A percentile compares a stretch with the other conserved stretches of the same genome.
Evolutionary conservation across 2,113 vertebrate species (phyloP).

Genomic region (Choloepus hoffmanni): DNA sequence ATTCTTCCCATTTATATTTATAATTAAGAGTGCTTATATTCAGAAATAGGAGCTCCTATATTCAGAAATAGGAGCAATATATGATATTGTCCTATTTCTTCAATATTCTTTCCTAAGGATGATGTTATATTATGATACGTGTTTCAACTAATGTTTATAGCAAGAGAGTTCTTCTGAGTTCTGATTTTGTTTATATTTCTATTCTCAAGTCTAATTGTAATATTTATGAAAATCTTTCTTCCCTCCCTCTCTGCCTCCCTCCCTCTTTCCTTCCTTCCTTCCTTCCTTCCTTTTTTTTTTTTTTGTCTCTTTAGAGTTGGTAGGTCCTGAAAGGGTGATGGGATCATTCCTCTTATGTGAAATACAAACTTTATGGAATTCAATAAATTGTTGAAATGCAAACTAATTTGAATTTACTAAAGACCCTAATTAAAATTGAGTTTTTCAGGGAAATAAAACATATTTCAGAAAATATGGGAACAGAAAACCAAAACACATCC

Average conservation of each 20-base stretch:
- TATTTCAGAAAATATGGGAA: neutral
- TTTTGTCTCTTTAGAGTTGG: neutral
- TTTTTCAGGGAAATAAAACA: neutral
- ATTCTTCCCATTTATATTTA: neutral
- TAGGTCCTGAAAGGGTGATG: neutral
- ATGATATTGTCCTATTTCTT: neutral
- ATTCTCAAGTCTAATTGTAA: neutral
- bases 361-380: neutral
- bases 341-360: neutral
- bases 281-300: neutral
- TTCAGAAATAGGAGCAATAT: neutral
- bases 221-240: conserved; percentile 12
- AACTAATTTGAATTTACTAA: conserved; percentile 42
- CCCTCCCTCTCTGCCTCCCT: no score
- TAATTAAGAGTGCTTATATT: neutral
- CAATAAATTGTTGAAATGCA: neutral
- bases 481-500: neutral
- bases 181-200: conserved; percentile 24
- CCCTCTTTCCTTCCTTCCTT: no score
- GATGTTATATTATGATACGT: neutral
- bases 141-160: neutral
- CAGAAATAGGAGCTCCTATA: neutral
- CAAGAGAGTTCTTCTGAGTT: neutral
- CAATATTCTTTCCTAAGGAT: neutral
- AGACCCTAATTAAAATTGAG: neutral